phyloP scores from a whole-genome alignment of 1,140 invertebrate species.

The Drosophila fuyamai region DNA sequence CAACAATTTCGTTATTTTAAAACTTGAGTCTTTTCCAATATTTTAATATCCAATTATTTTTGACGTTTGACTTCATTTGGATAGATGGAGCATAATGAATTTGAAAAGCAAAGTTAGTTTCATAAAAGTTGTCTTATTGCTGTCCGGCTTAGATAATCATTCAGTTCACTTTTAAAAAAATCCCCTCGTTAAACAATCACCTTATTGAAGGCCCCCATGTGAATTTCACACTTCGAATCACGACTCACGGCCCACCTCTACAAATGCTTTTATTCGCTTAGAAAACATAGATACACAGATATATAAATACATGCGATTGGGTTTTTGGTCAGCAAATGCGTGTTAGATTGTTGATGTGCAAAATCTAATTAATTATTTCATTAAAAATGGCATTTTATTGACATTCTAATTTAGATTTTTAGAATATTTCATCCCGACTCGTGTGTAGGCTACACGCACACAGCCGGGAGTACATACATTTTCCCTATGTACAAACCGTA shows the following conservation, averaged over 20 bases:
- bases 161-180: neutral
- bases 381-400: constrained; percentile 80
- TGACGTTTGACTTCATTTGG: too few relatives aligned
- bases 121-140: too few relatives aligned
- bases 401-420: constrained; percentile 83
- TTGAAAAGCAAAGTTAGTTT: too few relatives aligned
- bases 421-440: constrained; percentile 43
- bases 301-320: constrained; percentile 12
- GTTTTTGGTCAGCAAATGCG: constrained; percentile 46
- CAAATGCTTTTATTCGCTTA: constrained; percentile 17
- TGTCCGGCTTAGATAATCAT: neutral
- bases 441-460: constrained; percentile 11
- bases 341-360: constrained; percentile 75
- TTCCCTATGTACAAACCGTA: constrained; percentile 2
- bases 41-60: neutral
- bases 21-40: neutral
- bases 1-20: neutral
- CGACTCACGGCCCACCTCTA: constrained; percentile 9
- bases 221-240: constrained; percentile 5
- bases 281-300: constrained; percentile 17
- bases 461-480: constrained; percentile 5
- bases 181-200: neutral
- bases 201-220: neutral
- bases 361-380: constrained; percentile 84
- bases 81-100: too few relatives aligned